Evolutionary conservation across 2,797 vertebrate species (phyloP), one percentile per base, ranked within the genome.

Genomic region (Thripadectes ignobilis): DNA sequence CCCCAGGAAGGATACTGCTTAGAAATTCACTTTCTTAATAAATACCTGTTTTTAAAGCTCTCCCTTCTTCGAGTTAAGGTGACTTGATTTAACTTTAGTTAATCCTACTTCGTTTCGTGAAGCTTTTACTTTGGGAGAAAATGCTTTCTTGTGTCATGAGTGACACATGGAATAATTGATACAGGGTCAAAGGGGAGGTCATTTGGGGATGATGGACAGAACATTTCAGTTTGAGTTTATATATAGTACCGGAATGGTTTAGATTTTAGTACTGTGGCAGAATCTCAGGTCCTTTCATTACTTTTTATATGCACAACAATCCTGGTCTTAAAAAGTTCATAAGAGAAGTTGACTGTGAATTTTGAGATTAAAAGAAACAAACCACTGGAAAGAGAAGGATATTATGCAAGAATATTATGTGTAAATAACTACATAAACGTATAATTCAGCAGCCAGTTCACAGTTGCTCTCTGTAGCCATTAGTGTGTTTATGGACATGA

Each of bases 11-110:
- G 75, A 78, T 92, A 57, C 30, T 73, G 66, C 89, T 93, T 87
- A 91, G 79, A 95, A 81, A 95, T 93, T 74, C 72, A 39, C 34
- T 83, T 91, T 74, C 74, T 63, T 94, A 86, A 76, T 95, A 95
- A 92, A 92, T 85, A 84, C 75, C 74, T 91, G 14, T 84, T 96
- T 95, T 80, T 65, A 66, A 94, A 91, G 86, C 77, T 82, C 59
- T 48, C 73, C 22, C 27, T 29, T 66, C 51, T 49, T 43, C 0
- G 17, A 78, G 61, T 92, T 72, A 76, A 62, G 49, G 48, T 91
- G 84, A 27, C 34, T 79, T 38, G 49, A 51, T 57, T 30, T 77
- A 87, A 85, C 58, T 95, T 54, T 29, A 88, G 49, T 57, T 82
- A 71, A 69, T 78, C 58, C 30, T 54, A 19, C n/a, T 94, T 93